These are phyloP conservation scores for Cinclus mexicanus DNA, from an alignment of 2,113 vertebrate genomes.

Conservation along the genomic window DNA sequence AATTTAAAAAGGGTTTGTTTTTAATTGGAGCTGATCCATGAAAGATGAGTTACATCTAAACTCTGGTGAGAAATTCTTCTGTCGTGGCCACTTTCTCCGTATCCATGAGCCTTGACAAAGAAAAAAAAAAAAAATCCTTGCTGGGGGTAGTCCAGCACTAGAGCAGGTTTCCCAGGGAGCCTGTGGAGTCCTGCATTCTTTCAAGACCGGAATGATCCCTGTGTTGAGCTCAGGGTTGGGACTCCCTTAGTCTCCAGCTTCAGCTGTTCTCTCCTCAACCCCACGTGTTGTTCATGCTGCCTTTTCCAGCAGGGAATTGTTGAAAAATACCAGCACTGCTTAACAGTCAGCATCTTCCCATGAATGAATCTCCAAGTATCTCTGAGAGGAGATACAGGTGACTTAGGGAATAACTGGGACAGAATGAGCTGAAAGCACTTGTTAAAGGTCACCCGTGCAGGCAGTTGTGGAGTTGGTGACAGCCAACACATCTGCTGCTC, in stretches of 20 bases:
- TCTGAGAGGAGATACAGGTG: background rate
- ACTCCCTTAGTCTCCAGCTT: background rate
- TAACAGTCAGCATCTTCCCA: background rate
- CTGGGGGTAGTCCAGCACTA: background rate
- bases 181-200: background rate
- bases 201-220: background rate
- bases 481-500: background rate
- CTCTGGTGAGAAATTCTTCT: background rate
- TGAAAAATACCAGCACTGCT: background rate
- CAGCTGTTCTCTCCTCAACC: background rate
- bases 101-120: background rate
- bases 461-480: background rate
- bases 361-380: background rate
- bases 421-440: background rate
- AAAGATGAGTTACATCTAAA: background rate
- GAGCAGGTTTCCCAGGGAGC: background rate
- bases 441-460: background rate
- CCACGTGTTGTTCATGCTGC: background rate
- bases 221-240: background rate
- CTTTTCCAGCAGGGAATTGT: background rate
- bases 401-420: background rate
- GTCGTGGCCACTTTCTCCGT: fast-evolving
- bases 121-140: background rate
- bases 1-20: background rate
- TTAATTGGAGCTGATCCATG: background rate